Conservation (phyloP, 2,113 vertebrate species). For the Manacus vitellinus region DNA sequence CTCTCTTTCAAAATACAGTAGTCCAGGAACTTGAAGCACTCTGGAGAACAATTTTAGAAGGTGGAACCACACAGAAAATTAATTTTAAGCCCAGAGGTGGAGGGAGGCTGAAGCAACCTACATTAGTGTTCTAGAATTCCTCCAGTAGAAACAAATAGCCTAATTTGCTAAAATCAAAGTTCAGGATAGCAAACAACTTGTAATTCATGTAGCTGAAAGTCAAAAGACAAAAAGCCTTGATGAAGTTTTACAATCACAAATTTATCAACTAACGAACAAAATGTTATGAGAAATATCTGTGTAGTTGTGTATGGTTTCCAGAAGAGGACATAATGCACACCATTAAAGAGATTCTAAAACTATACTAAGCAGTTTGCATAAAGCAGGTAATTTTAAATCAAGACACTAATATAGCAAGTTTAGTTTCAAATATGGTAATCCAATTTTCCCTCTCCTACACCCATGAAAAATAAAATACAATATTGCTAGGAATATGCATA, state of each 20-base stretch:
- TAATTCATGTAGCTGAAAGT: background rate
- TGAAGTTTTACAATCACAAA: background rate
- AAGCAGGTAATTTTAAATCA: background rate
- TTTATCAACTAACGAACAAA: background rate
- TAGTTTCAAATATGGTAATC: background rate
- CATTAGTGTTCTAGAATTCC: background rate
- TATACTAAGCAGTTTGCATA: background rate
- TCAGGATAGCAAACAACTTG: background rate
- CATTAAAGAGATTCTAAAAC: background rate
- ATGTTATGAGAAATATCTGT: background rate
- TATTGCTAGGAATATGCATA: background rate
- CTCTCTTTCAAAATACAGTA: background rate
- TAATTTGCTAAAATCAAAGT: background rate
- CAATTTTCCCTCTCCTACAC: background rate
- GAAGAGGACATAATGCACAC: background rate
- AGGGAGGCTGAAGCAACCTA: background rate
- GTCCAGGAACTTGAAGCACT: background rate
- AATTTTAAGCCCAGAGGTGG: background rate
- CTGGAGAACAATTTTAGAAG: background rate
- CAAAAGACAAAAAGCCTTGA: background rate
- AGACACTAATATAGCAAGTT: background rate
- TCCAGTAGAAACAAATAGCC: background rate
- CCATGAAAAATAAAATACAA: background rate
- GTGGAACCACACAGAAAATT: background rate
- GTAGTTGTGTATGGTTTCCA: background rate